phyloP scores from a whole-genome alignment of 2,797 vertebrate genomes.

The Rhinoraja longicauda region DNA sequence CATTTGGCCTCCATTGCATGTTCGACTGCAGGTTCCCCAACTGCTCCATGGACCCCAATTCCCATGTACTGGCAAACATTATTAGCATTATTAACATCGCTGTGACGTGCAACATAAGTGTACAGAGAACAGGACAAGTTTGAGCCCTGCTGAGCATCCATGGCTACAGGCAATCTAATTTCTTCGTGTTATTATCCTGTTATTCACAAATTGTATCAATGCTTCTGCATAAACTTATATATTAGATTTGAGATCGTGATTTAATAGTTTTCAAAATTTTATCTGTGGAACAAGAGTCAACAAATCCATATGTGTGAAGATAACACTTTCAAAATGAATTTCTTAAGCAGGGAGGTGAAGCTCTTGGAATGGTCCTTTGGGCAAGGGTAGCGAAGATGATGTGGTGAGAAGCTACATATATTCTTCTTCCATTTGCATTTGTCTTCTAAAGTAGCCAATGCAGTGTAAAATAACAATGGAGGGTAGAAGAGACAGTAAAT shows the following conservation, averaged over 20 bases:
- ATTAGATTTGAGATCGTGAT: not conserved
- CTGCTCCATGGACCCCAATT: conserved; percentile 86
- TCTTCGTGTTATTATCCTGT: not conserved
- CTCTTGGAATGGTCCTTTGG: not conserved
- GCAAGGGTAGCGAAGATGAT: not conserved
- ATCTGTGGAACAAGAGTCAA: not conserved
- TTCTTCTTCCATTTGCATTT: not conserved
- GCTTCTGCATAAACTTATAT: not conserved
- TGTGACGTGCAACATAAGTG: not conserved
- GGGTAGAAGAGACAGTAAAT: not conserved
- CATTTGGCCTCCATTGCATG: conserved; percentile 80
- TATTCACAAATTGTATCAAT: not conserved
- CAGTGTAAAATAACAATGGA: not conserved
- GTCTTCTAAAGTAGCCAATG: not conserved
- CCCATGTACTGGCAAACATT: conserved; percentile 66
- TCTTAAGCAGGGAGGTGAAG: not conserved
- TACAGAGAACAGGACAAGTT: not conserved
- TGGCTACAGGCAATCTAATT: not conserved
- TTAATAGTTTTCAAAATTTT: not conserved
- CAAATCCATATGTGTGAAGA: not conserved
- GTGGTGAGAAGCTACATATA: not conserved
- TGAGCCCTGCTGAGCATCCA: not conserved
- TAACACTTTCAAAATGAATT: not conserved
- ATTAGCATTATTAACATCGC: not conserved
- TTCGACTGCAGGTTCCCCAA: conserved; percentile 86